These are phyloP conservation scores for Morone saxatilis DNA, from an alignment of 2,113 vertebrate genomes.

Conservation along the genomic window DNA sequence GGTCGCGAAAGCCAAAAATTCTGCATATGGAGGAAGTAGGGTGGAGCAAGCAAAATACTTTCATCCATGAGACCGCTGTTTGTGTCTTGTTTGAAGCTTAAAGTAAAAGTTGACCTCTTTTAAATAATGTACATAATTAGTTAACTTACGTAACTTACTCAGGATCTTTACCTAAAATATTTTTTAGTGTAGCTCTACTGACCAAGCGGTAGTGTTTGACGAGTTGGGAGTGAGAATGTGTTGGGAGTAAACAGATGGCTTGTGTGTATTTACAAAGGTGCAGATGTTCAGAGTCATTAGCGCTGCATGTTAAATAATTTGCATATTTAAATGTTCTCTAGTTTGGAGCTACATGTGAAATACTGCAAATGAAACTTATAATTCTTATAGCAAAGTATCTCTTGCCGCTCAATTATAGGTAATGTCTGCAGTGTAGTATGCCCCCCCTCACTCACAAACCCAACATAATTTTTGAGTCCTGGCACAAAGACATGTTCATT, in stretches of 20 bases:
- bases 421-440: background rate
- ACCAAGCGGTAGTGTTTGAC: too few relatives aligned
- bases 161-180: too few relatives aligned
- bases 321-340: background rate
- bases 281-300: background rate
- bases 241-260: constrained; percentile 13
- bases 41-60: too few relatives aligned
- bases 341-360: background rate
- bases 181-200: too few relatives aligned
- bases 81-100: too few relatives aligned
- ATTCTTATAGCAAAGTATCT: background rate
- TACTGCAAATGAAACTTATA: background rate
- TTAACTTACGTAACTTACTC: too few relatives aligned
- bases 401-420: constrained; percentile 5
- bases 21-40: too few relatives aligned
- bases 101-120: too few relatives aligned
- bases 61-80: too few relatives aligned
- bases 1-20: too few relatives aligned
- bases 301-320: background rate
- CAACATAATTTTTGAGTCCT: constrained; percentile 16
- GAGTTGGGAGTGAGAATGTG: too few relatives aligned
- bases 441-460: constrained; percentile 23
- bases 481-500: constrained; percentile 50
- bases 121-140: too few relatives aligned
- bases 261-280: constrained; percentile 13